phyloP scores from a whole-genome alignment of 2,797 vertebrate genomes.

The Sphenodon punctatus region DNA sequence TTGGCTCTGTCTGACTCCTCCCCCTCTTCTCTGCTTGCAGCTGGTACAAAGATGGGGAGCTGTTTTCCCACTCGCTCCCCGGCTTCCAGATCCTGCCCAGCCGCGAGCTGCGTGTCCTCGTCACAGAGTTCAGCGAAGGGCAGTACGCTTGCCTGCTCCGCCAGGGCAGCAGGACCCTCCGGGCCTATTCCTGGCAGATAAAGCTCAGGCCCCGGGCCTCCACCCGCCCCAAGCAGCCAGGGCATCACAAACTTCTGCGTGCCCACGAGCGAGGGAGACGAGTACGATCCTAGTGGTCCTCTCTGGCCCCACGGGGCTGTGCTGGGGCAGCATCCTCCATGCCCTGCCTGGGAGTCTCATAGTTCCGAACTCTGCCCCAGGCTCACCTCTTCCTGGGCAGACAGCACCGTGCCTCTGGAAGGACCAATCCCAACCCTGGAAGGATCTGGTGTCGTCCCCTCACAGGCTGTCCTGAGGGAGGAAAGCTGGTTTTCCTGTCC shows the following conservation, averaged over 20 bases:
- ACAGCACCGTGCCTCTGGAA: no score
- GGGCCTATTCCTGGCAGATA: constrained; percentile 82
- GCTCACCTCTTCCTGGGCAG: no score
- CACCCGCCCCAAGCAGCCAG: background rate
- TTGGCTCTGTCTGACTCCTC: background rate
- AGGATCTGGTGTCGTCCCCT: no score
- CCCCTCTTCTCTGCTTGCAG: constrained; percentile 48
- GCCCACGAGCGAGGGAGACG: no score
- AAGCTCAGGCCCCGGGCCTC: constrained; percentile 61
- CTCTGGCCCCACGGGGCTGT: no score
- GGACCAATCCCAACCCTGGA: no score
- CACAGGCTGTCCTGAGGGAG: no score
- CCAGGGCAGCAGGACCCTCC: constrained; percentile 63
- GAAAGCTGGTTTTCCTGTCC: no score
- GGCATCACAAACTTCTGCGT: background rate
- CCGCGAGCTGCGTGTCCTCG: constrained; percentile 77
- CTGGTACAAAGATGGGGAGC: constrained; percentile 86
- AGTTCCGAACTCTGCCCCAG: no score
- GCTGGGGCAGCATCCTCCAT: no score
- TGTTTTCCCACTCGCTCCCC: constrained; percentile 75
- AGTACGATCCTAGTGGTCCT: no score
- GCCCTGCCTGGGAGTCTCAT: no score
- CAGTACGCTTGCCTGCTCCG: constrained; percentile 83
- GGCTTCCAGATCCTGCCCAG: constrained; percentile 80
- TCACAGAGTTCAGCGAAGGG: constrained; percentile 82